Conservation (phyloP, 1,140 invertebrate species). For the Drosophila tani region DNA sequence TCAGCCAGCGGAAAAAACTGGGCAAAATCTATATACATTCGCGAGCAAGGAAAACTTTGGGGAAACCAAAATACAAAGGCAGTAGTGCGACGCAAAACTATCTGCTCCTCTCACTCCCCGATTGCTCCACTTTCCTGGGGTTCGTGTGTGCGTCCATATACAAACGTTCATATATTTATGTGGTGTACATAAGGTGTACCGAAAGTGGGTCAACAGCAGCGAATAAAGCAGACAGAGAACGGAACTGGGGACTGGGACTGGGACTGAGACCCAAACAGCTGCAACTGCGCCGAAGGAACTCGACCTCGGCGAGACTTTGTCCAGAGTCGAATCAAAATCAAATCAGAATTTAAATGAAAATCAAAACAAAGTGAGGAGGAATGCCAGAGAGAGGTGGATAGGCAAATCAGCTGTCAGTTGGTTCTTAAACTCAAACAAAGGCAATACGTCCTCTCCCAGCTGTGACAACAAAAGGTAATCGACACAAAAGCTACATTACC, state of each 20-base stretch:
- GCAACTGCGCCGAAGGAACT: constrained; percentile 26
- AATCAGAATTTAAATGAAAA: constrained; percentile 33
- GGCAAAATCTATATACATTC: constrained; percentile 4
- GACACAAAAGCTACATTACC: constrained; percentile 14
- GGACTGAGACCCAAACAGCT: constrained; percentile 18
- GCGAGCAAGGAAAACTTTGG: constrained; percentile 29
- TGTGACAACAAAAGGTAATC: constrained; percentile 38
- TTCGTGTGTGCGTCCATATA: constrained; percentile 6
- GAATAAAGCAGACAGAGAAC: constrained; percentile 35
- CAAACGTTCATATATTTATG: constrained; percentile 21
- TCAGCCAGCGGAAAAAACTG: constrained; percentile 38
- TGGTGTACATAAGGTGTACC: constrained; percentile 37
- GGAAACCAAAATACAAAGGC: constrained; percentile 31
- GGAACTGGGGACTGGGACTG: constrained; percentile 1
- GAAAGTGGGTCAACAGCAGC: constrained; percentile 63
- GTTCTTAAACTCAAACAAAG: constrained; percentile 14
- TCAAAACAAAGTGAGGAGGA: constrained; percentile 23
- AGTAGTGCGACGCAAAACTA: constrained; percentile 40
- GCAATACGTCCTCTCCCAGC: neutral
- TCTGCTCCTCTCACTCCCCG: constrained; percentile 28
- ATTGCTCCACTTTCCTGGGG: constrained; percentile 28
- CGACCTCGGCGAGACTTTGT: constrained; percentile 12
- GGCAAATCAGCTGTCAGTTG: constrained; percentile 36
- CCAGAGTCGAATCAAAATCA: constrained; percentile 14
- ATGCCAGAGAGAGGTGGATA: neutral